Evolutionary conservation across 2,888 invertebrate genomes (phyloP), one percentile per base, ranked within the genome.

Genomic region (Apocheima hispidaria): DNA sequence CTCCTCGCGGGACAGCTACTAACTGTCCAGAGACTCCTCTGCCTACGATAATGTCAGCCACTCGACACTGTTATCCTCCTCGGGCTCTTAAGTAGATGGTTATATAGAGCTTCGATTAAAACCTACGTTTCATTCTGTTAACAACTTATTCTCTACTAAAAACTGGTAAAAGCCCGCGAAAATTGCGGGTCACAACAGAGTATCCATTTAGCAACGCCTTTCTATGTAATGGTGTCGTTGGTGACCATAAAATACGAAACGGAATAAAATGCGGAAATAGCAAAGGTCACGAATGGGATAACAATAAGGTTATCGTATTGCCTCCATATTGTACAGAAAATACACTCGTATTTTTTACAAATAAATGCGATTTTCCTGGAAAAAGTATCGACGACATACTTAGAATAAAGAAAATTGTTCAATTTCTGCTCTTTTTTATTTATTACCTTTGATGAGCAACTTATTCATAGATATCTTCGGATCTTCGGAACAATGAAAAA

Each of bases 301-400:
- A 84, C 82, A 82, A 84, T 79, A 76, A 40, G 80, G 79, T 81
- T 84, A 81, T 83, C 74, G 73, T 69, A 75, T 80, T 77, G 73
- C 75, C 69, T 40, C 40, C 18, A 14, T 36, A 36, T 35, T 36
- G 66, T 69, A 69, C 69, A 67, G 71, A 73, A 74, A 79, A 74
- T 77, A 71, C 50, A 55, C 65, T 70, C 72, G 72, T 79, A 78
- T 78, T 80, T 78, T 74, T 73, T 67, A 71, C 71, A 72, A 73
- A 79, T 77, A 81, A 69, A 67, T 64, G 54, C 56, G 58, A 30
- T 21, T 46, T 40, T 52, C 23, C 40, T 51, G 30, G 50, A 30
- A 30, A 16, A 51, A 16, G 30, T 38, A 53, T 48, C 35, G 41
- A 44, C 21, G 28, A 56, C 18, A 16, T n/a, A n/a, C n/a, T n/a